These are phyloP conservation scores for Hoplostethus atlanticus DNA, from an alignment of 2,797 vertebrate species.

Conservation along the genomic window DNA sequence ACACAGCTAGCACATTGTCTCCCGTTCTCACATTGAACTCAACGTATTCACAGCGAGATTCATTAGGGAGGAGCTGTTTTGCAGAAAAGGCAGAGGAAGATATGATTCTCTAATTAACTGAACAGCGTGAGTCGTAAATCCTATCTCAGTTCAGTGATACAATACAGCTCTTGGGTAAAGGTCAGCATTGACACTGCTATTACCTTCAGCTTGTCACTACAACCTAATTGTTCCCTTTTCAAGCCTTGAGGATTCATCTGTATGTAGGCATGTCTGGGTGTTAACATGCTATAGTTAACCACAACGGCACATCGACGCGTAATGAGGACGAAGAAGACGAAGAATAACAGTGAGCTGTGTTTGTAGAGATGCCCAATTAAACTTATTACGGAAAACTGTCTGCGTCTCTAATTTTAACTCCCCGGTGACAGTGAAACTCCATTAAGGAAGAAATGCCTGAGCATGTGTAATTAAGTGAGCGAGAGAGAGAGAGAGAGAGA, in stretches of 20 bases:
- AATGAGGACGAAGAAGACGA: background rate
- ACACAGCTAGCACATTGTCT: conserved; percentile 10
- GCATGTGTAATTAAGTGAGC: conserved; percentile 40
- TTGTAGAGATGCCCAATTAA: conserved; percentile 26
- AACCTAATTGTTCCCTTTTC: conserved; percentile 2
- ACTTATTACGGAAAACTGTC: conserved; percentile 7
- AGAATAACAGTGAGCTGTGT: background rate
- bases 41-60: conserved; percentile 16
- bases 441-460: conserved; percentile 16
- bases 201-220: conserved; percentile 6
- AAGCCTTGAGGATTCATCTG: background rate
- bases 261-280: background rate
- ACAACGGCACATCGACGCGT: no score
- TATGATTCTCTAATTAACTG: conserved; percentile 38
- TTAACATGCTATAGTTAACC: background rate
- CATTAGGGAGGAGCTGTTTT: background rate
- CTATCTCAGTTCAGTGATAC: background rate
- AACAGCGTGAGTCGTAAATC: conserved; percentile 20
- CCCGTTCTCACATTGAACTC: background rate
- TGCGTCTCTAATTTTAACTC: conserved; percentile 29
- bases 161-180: conserved; percentile 38
- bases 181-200: conserved; percentile 32
- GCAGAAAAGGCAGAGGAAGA: conserved; percentile 1
- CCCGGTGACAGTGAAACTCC: conserved; percentile 16
- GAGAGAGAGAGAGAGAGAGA: conserved; percentile 22